Evolutionary conservation across 2,113 vertebrate species (phyloP).

Genomic region (Dendrocopos noguchii): DNA sequence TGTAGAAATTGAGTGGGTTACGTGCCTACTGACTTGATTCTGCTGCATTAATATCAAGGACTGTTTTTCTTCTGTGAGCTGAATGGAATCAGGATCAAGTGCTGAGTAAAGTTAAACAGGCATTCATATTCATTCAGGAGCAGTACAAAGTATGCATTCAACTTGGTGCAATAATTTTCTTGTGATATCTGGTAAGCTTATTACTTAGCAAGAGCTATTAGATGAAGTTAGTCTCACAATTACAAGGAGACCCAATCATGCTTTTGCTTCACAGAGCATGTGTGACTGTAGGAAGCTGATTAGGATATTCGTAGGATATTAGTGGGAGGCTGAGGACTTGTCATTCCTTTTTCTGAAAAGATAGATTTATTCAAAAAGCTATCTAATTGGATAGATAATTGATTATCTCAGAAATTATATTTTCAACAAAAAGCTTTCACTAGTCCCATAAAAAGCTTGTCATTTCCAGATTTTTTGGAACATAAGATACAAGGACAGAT

Average conservation of each 20-base stretch:
- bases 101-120: constrained; percentile 62
- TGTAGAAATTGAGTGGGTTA: constrained; percentile 28
- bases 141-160: constrained; percentile 50
- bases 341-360: constrained; percentile 25
- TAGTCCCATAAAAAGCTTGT: constrained; percentile 63
- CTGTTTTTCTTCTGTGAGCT: constrained; percentile 48
- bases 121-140: constrained; percentile 55
- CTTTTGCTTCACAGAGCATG: constrained; percentile 32
- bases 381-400: constrained; percentile 70
- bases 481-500: constrained; percentile 62
- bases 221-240: constrained; percentile 56
- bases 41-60: constrained; percentile 35
- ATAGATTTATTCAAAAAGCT: constrained; percentile 33
- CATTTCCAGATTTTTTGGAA: constrained; percentile 53
- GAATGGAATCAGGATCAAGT: constrained; percentile 60
- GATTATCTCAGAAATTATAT: constrained; percentile 70
- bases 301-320: constrained; percentile 64
- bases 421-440: constrained; percentile 60
- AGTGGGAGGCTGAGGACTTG: constrained; percentile 26
- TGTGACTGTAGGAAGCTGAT: constrained; percentile 55
- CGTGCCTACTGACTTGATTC: neutral
- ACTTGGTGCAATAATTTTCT: constrained; percentile 35
- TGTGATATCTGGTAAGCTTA: constrained; percentile 63
- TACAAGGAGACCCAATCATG: constrained; percentile 48
- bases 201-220: constrained; percentile 64